Percentiles rank a stretch among this genome's conserved stretches.
Evolutionary conservation across 23 tunicate species (phyloP).

Genomic region (Clavelina lepadiformis): DNA sequence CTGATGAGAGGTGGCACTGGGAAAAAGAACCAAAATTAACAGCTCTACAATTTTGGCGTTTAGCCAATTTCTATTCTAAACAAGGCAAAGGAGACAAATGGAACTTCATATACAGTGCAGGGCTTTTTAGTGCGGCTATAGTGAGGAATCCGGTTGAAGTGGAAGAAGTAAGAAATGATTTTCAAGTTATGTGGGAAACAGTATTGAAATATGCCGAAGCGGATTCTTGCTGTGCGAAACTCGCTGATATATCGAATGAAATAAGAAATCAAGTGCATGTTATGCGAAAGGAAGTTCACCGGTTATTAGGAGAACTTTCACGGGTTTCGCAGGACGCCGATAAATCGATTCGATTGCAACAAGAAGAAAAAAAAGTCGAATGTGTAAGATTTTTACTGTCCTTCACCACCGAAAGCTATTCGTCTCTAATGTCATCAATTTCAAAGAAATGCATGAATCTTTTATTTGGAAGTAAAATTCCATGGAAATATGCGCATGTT

Average conservation of each 20-base stretch:
- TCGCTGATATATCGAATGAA: neutral
- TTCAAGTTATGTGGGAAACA: neutral
- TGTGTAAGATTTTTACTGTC: neutral
- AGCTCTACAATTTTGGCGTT: too few relatives aligned
- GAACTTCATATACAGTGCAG: neutral
- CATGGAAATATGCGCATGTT: conserved; percentile 31
- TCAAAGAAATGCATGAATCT: conserved; percentile 16
- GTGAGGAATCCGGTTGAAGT: neutral
- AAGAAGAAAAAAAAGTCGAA: conserved; percentile 4
- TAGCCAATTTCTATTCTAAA: too few relatives aligned
- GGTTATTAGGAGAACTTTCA: neutral
- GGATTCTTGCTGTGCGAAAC: neutral
- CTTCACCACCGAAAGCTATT: conserved; percentile 1
- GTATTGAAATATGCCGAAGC: neutral
- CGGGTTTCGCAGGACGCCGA: neutral
- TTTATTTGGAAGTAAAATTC: conserved; percentile 14
- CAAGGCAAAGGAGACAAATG: too few relatives aligned
- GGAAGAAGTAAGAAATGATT: neutral
- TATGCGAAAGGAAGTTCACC: neutral
- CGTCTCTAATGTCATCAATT: conserved; percentile 17
- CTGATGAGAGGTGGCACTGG: too few relatives aligned
- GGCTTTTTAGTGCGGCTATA: neutral
- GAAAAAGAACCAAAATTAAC: too few relatives aligned
- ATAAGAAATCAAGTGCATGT: neutral
- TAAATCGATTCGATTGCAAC: neutral